Base-by-base conservation (phyloP, 2,797 vertebrate genomes). In the Pipistrellus pygmaeus region DNA sequence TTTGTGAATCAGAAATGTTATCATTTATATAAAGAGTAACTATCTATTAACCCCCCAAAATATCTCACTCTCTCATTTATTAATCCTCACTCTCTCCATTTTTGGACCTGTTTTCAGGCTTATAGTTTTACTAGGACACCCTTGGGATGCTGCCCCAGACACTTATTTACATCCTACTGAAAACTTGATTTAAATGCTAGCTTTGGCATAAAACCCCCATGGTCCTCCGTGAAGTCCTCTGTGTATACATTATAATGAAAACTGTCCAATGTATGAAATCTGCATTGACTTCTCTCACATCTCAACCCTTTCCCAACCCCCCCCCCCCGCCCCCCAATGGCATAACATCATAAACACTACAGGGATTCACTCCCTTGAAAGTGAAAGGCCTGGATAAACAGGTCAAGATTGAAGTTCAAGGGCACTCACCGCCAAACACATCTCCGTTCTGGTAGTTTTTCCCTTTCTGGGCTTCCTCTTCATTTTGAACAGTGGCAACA, bases 401-500 rank as follows among this genome's bases (percentile, higher is more conserved):
- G 60, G 83, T 68, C 32, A 8, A 55, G 57, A 44, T 71, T 0
- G 0, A 64, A 82, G 30, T 13, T 82, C 85, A 8, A 32, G 0
- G 15, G 62, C 82, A 99, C 99, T 99, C 98, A 99, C 99, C 99
- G 11, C 98, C 99, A 98, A 99, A 99, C 97, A 99, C 99, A 98
- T 99, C 99, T 98, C 99, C 99, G 1, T 99, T 99, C 99, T 99
- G 99, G 98, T 99, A 99, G 98, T 98, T 99, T 96, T 99, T 99
- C 97, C 99, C 99, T 96, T 99, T 99, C 99, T 99, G 99, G 95
- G 98, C 98, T 98, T 99, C 99, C 98, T 99, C 99, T 98, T 99
- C 99, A 89, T 98, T 99, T 98, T 99, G 99, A 99, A 99, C 99
- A 98, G 99, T 99, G 98, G 99, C 99, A 98, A 99, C 99, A 99